These are phyloP conservation scores for Antechinus flavipes DNA, from an alignment of 2,113 vertebrate genomes.

Conservation along the genomic window DNA sequence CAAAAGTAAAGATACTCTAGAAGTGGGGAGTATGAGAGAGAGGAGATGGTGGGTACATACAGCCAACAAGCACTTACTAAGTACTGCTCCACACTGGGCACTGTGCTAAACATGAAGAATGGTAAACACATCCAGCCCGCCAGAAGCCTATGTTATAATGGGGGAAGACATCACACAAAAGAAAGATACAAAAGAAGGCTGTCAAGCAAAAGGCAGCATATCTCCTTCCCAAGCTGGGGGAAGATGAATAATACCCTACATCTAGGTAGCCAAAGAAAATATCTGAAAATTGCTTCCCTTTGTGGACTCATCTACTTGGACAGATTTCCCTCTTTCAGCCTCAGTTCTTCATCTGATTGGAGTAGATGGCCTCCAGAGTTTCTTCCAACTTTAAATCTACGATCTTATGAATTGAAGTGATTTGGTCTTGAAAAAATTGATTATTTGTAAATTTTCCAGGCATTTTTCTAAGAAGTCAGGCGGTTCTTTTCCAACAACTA, in stretches of 20 bases:
- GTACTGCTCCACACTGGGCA: neutral
- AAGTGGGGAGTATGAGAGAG: neutral
- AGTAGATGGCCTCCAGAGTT: neutral
- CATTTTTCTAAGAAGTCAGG: neutral
- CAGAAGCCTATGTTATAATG: neutral
- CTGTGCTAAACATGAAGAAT: neutral
- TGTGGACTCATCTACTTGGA: neutral
- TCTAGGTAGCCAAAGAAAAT: neutral
- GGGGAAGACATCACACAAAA: neutral
- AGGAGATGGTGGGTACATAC: neutral
- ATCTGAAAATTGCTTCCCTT: neutral
- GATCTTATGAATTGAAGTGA: neutral
- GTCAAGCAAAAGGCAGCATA: neutral
- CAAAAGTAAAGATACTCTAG: neutral
- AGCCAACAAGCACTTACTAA: neutral
- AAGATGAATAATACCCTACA: neutral
- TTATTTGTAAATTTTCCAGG: neutral
- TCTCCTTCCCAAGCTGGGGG: neutral
- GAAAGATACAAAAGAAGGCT: neutral
- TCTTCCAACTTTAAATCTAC: neutral
- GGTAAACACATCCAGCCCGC: neutral
- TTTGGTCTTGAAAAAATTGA: neutral
- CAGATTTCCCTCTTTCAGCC: neutral
- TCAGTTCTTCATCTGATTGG: neutral
- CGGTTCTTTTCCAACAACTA: neutral